Evolutionary conservation across 1,140 invertebrate species (phyloP), one percentile per base, ranked within the genome.

Genomic region (Leptinotarsa lineolata): DNA sequence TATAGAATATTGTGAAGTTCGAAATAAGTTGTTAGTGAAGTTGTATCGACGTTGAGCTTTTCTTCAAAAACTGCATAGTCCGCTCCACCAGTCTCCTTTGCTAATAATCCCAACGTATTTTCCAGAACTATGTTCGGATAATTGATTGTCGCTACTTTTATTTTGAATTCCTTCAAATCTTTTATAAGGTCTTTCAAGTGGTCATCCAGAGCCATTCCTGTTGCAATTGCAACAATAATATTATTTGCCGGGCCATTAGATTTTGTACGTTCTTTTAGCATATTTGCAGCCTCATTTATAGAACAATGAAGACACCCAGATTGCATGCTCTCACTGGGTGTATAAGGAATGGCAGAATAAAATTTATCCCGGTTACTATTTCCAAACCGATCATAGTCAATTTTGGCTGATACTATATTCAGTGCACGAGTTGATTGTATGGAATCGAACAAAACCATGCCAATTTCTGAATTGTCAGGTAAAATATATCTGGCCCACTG

Each of bases 401-500:
- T 72, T 75, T 73, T 76, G 73, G 76, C 64, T 54, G 76, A 48
- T 18, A 81, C 59, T 46, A 83, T 75, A 68, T 82, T 78, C 16
- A 79, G 46, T 16, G 78, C 71, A 72, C 21, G 81, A n/a, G 60
- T 74, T 16, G 78, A 73, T 30, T 84, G 83, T 24, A 79, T 84
- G 60, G 85, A 85, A 72, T 85, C 86, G 20, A 81, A 84, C 70
- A 86, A 80, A 30, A 86, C 83, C 70, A 86, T 78, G 65, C 86
- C 86, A 0, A 88, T 81, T 82, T 88, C 87, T 2, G 85, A 85
- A 74, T 85, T 85, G 20, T 82, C 79, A 0, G 86, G 85, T 4
- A 89, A 76, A 78, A 88, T 87, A 66, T 87, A 85, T 22, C 87
- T 83, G 18, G 87, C 86, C 83, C 89, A 87, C 77, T 89, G 88